Evolutionary conservation across 2,888 invertebrate genomes (phyloP), one percentile per base, ranked within the genome.

Genomic region (Drosophila tanythrix): DNA sequence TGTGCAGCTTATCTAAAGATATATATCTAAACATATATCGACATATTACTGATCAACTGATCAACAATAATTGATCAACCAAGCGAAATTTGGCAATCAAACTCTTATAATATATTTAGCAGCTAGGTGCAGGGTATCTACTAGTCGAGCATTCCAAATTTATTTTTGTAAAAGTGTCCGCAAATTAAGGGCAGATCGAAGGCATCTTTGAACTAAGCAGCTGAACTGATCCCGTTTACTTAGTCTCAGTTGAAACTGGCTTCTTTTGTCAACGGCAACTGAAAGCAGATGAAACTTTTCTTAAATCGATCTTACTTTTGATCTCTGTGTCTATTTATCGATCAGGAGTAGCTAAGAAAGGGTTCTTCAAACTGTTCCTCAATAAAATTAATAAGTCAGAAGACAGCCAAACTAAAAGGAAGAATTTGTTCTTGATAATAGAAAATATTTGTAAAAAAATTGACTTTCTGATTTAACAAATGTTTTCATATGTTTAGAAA

Each of bases 151-250:
- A 46, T 8, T 4, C 46, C 2, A 8, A 15, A 13, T 8, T 25
- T 1, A 1, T 33, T 33, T 43, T 11, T 10, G 7, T 31, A 38
- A 33, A 11, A 31, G 52, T 62, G 63, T 56, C 33, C 43, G 52
- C 58, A 50, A 67, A 77, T 66, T 77, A 77, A 72, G 73, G 73
- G 76, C 76, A 76, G 58, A 50, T 27, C 29, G 67, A 36, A 33
- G 74, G 59, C 27, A 38, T 59, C 67, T 59, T 50, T 68, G 40
- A 52, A 68, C 33, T 38, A 48, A 36, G 10, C n/a, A 15, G 48
- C 18, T 50, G 18, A 18, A 27, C 6, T 10, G 27, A 29, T 29
- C 18, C 29, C 50, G 25, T 50, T 29, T 27, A 10, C 10, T 29
- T 18, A 1, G 5, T 21, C 7, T n/a, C 29, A 18, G 50, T 6